Percentiles rank a stretch among this genome's conserved stretches.
Evolutionary conservation across 2,113 vertebrate species (phyloP).

Genomic region (Motacilla tschutschensis): DNA sequence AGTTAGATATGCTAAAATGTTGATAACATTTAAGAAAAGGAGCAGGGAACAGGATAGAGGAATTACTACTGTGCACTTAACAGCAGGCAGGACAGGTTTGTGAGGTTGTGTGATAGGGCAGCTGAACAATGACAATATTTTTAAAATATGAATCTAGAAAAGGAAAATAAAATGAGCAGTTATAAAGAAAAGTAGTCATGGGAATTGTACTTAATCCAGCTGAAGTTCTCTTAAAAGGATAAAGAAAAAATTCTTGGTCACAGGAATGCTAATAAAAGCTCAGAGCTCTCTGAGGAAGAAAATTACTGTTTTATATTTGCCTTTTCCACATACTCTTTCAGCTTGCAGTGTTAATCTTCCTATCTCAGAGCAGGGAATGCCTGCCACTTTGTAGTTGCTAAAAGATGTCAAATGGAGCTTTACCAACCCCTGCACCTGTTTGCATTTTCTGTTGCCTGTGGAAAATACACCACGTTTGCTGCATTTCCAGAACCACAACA

Average conservation of each 20-base stretch:
- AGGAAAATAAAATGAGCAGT: background rate
- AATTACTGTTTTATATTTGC: background rate
- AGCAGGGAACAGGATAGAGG: accelerated
- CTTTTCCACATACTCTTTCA: background rate
- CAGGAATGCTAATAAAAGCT: background rate
- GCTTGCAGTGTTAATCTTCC: background rate
- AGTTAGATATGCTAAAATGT: background rate
- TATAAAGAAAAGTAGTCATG: background rate
- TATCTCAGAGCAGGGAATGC: background rate
- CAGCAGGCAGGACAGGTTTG: background rate
- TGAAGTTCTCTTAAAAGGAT: background rate
- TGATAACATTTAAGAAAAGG: background rate
- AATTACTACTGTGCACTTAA: background rate
- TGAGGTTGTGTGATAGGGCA: background rate
- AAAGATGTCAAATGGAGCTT: background rate
- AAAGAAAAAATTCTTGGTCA: background rate
- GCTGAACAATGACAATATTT: background rate
- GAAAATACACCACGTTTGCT: background rate
- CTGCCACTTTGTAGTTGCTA: background rate
- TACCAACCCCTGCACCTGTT: background rate
- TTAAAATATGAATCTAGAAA: background rate
- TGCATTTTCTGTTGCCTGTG: background rate
- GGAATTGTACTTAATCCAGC: background rate
- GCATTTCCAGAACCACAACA: background rate
- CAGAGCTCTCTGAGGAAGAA: background rate